A percentile compares a stretch with the other conserved stretches of the same genome.
These are phyloP conservation scores for Thunnus maccoyii DNA, from an alignment of 2,113 vertebrate species.

Conservation along the genomic window DNA sequence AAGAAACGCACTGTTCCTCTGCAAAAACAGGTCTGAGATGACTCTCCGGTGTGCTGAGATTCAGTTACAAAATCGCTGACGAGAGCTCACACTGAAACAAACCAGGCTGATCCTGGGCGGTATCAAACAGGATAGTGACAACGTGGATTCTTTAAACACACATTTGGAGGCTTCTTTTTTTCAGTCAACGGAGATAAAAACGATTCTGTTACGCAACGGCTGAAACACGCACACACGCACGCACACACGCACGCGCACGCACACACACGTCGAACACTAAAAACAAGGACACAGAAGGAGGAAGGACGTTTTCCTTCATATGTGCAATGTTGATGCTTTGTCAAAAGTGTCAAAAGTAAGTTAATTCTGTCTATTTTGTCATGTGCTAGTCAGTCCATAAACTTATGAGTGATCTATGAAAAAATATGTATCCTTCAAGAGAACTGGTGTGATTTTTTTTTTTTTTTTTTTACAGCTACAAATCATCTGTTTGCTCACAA, in stretches of 20 bases:
- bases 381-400: constrained; percentile 1
- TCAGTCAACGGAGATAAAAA: constrained; percentile 17
- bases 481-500: background rate
- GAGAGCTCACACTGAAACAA: constrained; percentile 48
- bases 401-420: background rate
- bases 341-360: constrained; percentile 20
- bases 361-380: constrained; percentile 2
- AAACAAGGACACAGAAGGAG: constrained; percentile 37
- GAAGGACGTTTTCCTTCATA: constrained; percentile 49
- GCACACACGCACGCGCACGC: background rate
- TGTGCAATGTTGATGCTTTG: constrained; percentile 63
- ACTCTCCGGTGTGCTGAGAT: constrained; percentile 15
- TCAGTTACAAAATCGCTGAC: constrained; percentile 42
- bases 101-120: constrained; percentile 23
- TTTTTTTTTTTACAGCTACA: constrained; percentile 19
- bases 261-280: constrained; percentile 33
- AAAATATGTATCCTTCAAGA: constrained; percentile 50
- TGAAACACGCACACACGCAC: constrained; percentile 41
- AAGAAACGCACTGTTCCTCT: constrained; percentile 36
- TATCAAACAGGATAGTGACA: constrained; percentile 26
- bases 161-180: constrained; percentile 23
- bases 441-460: constrained; percentile 1
- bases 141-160: constrained; percentile 31
- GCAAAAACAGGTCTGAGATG: constrained; percentile 26
- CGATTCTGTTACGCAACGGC: constrained; percentile 38